These are phyloP conservation scores for Amphipoea lucens DNA, from an alignment of 2,888 invertebrate species.

Conservation along the genomic window DNA sequence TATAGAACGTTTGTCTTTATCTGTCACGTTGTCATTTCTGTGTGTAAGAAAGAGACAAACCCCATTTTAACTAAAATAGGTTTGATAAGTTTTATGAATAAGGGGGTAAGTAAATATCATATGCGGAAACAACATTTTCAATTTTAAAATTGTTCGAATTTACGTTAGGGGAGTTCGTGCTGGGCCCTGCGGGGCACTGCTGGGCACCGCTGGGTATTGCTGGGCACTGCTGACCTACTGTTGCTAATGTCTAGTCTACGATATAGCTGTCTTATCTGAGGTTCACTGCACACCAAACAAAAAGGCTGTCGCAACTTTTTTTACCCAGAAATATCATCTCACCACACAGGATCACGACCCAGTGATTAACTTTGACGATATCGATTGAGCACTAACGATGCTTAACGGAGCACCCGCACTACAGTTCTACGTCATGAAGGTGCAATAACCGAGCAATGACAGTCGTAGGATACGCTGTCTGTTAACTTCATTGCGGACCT, in stretches of 20 bases:
- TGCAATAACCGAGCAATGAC: background rate
- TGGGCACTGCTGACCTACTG: too few species aligned
- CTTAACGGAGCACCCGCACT: background rate
- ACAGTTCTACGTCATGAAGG: background rate
- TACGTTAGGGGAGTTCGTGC: background rate
- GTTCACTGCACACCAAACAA: background rate
- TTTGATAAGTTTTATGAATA: too few species aligned
- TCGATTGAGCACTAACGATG: background rate
- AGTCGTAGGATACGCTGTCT: background rate
- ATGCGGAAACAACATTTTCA: background rate
- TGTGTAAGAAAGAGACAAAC: too few species aligned
- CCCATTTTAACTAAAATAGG: too few species aligned
- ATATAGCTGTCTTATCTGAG: too few species aligned
- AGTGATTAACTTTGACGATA: slow-evolving; percentile 18
- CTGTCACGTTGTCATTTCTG: too few species aligned
- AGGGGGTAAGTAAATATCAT: background rate
- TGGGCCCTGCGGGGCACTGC: background rate
- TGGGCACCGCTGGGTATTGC: too few species aligned
- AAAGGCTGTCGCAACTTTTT: background rate
- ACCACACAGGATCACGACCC: slow-evolving; percentile 25
- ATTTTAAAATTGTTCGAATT: background rate
- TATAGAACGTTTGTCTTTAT: too few species aligned
- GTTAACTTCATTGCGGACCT: background rate
- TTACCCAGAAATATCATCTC: too few species aligned
- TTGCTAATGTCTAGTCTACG: background rate